Evolutionary conservation across 64 coral and sea anemone species (phyloP).

Genomic region (Pachyseris speciosa): DNA sequence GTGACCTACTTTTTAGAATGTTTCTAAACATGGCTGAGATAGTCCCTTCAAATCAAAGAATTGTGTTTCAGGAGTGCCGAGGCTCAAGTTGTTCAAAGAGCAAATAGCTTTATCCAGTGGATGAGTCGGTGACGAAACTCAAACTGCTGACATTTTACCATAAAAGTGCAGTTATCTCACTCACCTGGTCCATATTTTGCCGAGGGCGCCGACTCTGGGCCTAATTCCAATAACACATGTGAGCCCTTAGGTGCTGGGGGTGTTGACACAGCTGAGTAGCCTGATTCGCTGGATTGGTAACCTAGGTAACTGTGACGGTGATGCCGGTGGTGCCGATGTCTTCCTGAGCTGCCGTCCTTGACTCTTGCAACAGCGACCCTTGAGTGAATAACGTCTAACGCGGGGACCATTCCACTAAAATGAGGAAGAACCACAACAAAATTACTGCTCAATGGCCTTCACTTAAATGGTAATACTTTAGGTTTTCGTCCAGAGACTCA

Average conservation of each 20-base stretch:
- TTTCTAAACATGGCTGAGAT: too few relatives aligned
- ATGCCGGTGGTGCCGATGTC: conserved; percentile 76
- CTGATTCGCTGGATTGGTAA: conserved; percentile 78
- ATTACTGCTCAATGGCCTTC: too few relatives aligned
- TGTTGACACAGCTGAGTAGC: conserved; percentile 78
- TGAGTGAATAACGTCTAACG: conserved; percentile 82
- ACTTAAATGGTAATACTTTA: too few relatives aligned
- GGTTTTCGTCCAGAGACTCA: too few relatives aligned
- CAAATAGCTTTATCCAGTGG: too few relatives aligned
- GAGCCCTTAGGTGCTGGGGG: conserved; percentile 60
- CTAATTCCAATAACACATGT: conserved; percentile 46
- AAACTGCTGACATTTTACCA: too few relatives aligned
- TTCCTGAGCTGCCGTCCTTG: conserved; percentile 56
- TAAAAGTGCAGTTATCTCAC: neutral
- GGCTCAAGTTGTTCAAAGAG: too few relatives aligned
- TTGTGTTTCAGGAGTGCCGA: too few relatives aligned
- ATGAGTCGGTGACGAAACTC: too few relatives aligned
- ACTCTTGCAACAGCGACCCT: conserved; percentile 80
- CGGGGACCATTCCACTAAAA: conserved; percentile 76
- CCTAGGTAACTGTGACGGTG: conserved; percentile 83
- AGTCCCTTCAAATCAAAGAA: too few relatives aligned
- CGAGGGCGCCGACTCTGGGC: neutral
- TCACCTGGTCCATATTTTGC: conserved; percentile 18
- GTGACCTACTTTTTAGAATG: too few relatives aligned
- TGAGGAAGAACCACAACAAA: too few relatives aligned